Conservation (phyloP, 2,888 invertebrate genomes). For the Barypeithes pellucidus region DNA sequence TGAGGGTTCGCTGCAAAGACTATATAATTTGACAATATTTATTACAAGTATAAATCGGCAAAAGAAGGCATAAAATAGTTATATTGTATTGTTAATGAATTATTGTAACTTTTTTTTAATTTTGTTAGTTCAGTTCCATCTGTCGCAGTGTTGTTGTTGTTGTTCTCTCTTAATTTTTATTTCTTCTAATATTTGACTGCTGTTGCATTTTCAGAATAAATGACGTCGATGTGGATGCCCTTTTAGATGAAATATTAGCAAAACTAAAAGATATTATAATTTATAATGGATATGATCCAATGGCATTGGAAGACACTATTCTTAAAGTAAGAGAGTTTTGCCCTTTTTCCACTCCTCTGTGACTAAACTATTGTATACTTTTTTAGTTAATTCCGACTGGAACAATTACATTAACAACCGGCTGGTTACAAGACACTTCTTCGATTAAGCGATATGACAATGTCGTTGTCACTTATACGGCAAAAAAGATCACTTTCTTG, state of each 20-base stretch:
- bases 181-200: not conserved
- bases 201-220: conserved; percentile 12
- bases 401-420: conserved; percentile 71
- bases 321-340: conserved; percentile 57
- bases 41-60: too few species aligned
- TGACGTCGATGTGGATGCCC: conserved; percentile 7
- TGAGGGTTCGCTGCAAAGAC: too few species aligned
- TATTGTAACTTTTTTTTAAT: too few species aligned
- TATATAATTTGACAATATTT: too few species aligned
- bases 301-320: conserved; percentile 70
- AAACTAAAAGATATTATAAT: conserved; percentile 70
- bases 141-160: too few species aligned
- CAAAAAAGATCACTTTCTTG: conserved; percentile 48
- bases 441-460: conserved; percentile 72
- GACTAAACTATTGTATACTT: not conserved
- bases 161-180: not conserved
- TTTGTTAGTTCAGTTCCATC: too few species aligned
- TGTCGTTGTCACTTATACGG: conserved; percentile 61
- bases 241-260: conserved; percentile 68
- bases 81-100: too few species aligned
- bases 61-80: too few species aligned
- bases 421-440: conserved; percentile 71
- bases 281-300: conserved; percentile 71
- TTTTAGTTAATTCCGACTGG: conserved; percentile 61
- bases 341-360: not conserved